Percentiles rank a stretch among this genome's conserved stretches.
These are phyloP conservation scores for Rhynchotus rufescens DNA, from an alignment of 2,797 vertebrate genomes.

Conservation along the genomic window DNA sequence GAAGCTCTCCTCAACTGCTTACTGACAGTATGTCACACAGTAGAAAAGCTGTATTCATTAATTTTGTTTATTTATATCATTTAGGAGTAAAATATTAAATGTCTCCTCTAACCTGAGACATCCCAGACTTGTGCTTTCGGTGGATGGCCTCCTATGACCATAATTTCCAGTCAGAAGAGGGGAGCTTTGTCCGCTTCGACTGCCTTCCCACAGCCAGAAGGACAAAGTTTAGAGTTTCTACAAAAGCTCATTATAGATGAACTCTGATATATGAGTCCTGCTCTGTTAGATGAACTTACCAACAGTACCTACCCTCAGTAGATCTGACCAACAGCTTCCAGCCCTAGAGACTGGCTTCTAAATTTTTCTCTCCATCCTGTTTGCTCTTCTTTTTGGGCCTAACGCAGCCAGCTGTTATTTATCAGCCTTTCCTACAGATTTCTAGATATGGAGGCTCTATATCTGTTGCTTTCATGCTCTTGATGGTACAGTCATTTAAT, in stretches of 20 bases:
- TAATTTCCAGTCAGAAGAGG: background rate
- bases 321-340: background rate
- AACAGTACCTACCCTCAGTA: background rate
- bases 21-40: background rate
- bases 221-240: rapidly evolving
- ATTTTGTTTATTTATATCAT: background rate
- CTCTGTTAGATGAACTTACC: background rate
- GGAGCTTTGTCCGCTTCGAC: background rate
- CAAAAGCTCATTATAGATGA: background rate
- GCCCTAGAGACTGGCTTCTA: background rate
- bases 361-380: background rate
- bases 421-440: background rate
- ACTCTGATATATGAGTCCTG: background rate
- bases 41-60: background rate
- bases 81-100: background rate
- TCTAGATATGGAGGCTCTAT: background rate
- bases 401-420: background rate
- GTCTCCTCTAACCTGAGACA: background rate
- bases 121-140: background rate
- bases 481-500: background rate
- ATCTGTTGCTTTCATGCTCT: background rate
- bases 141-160: rapidly evolving
- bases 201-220: background rate
- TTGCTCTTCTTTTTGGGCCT: background rate
- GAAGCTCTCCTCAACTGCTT: background rate